These are phyloP conservation scores for Epicampocera succincta DNA, from an alignment of 2,888 invertebrate genomes.

Conservation along the genomic window DNA sequence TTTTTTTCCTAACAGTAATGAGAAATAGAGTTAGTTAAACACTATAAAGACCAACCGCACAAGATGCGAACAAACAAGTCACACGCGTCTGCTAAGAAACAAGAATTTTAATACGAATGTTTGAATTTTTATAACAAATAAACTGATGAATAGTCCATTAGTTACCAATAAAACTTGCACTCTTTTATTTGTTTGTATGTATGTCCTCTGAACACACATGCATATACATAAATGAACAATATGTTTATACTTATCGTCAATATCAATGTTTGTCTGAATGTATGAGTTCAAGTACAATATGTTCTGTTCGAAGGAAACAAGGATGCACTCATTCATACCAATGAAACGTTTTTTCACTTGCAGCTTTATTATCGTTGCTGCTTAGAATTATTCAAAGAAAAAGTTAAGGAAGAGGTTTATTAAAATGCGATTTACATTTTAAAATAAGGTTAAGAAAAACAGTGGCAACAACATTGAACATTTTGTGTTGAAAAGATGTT, in stretches of 20 bases:
- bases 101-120: slow-evolving; percentile 67
- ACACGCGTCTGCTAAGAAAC: slow-evolving; percentile 13
- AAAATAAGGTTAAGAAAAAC: slow-evolving; percentile 64
- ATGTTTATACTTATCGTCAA: neutral
- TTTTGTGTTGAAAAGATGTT: slow-evolving; percentile 31
- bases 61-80: slow-evolving; percentile 5
- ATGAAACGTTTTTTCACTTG: slow-evolving; percentile 5
- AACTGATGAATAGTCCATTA: slow-evolving; percentile 70
- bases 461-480: slow-evolving; percentile 40
- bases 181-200: no score
- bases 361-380: slow-evolving; percentile 14
- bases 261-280: slow-evolving; percentile 29
- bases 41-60: slow-evolving; percentile 51
- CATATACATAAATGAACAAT: neutral
- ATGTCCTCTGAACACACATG: slow-evolving; percentile 19
- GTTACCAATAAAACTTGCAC: slow-evolving; percentile 66
- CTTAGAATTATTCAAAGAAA: slow-evolving; percentile 61
- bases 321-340: slow-evolving; percentile 42
- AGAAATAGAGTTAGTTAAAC: slow-evolving; percentile 67
- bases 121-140: slow-evolving; percentile 69
- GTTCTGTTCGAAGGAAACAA: slow-evolving; percentile 25
- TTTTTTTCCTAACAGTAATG: slow-evolving; percentile 54
- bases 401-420: slow-evolving; percentile 61
- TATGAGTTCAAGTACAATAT: slow-evolving; percentile 33
- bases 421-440: slow-evolving; percentile 69